Evolutionary conservation across 2,888 invertebrate species (phyloP).

Genomic region (Melipona bicolor): DNA sequence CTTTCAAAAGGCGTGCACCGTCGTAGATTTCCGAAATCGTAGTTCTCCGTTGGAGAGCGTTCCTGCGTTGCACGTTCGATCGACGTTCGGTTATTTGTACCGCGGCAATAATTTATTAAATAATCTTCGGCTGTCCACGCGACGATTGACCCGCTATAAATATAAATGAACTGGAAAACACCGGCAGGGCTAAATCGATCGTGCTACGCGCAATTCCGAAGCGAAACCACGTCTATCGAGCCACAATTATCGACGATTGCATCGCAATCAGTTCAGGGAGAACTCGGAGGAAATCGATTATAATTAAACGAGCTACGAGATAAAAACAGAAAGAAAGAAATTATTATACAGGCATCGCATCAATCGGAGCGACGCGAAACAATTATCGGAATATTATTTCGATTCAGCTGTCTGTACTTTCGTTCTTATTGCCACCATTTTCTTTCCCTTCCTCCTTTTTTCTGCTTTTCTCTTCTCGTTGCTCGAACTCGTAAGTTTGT

Average conservation of each 20-base stretch:
- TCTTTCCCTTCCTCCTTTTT: background rate
- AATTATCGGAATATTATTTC: slow-evolving; percentile 41
- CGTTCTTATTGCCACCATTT: background rate
- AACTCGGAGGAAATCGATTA: slow-evolving; percentile 18
- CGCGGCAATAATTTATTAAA: background rate
- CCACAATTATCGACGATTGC: slow-evolving; percentile 3
- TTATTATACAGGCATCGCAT: background rate
- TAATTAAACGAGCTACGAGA: background rate
- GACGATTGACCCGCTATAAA: background rate
- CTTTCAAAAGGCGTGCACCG: background rate
- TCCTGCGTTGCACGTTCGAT: background rate
- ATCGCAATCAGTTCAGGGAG: background rate
- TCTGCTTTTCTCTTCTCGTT: background rate
- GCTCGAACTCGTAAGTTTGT: background rate
- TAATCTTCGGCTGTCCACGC: background rate
- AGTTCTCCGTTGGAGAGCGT: too few relatives aligned
- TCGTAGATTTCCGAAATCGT: background rate
- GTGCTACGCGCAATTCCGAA: too few relatives aligned
- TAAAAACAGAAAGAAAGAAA: slow-evolving; percentile 7
- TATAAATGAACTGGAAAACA: background rate
- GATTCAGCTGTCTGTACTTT: background rate
- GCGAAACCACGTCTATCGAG: background rate
- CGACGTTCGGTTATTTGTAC: background rate
- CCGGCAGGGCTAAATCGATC: background rate
- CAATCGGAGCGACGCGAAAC: slow-evolving; percentile 29